Percentiles rank a stretch among this genome's conserved stretches.
Evolutionary conservation across 2,113 vertebrate species (phyloP).

Genomic region (Himantopus leucocephalus): DNA sequence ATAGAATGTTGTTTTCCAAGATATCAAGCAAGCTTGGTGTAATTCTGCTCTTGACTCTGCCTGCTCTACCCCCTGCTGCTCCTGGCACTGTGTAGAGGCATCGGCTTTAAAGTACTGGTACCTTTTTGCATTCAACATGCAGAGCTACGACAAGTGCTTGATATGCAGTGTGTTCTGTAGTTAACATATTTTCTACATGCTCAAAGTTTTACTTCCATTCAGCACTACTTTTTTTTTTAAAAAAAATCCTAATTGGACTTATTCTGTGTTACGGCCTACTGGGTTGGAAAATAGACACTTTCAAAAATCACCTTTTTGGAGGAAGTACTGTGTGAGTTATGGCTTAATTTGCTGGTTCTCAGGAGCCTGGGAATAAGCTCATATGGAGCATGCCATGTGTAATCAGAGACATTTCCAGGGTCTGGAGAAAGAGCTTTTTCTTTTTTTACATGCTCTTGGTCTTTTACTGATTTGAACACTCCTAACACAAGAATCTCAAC

Average conservation of each 20-base stretch:
- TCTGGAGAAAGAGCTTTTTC: not conserved
- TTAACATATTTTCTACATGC: not conserved
- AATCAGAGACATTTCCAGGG: not conserved
- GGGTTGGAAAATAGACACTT: slow-evolving; percentile 2
- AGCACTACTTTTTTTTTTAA: no score
- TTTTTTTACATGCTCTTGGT: not conserved
- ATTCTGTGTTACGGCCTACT: not conserved
- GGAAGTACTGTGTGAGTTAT: not conserved
- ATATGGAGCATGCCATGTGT: not conserved
- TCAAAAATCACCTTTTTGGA: not conserved
- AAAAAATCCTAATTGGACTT: not conserved
- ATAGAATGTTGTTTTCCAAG: slow-evolving; percentile 23
- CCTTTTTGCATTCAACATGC: not conserved
- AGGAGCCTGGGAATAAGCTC: not conserved
- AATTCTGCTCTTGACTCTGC: not conserved
- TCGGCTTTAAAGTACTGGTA: not conserved
- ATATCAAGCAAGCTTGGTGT: not conserved
- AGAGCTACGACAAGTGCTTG: not conserved
- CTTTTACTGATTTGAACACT: not conserved
- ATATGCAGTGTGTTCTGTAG: not conserved
- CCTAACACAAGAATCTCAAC: not conserved
- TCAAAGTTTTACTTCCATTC: not conserved
- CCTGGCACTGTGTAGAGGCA: not conserved
- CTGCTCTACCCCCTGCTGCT: not conserved
- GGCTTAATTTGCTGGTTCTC: not conserved